Base-by-base conservation (phyloP, 2,113 vertebrate genomes). In the Castor canadensis region DNA sequence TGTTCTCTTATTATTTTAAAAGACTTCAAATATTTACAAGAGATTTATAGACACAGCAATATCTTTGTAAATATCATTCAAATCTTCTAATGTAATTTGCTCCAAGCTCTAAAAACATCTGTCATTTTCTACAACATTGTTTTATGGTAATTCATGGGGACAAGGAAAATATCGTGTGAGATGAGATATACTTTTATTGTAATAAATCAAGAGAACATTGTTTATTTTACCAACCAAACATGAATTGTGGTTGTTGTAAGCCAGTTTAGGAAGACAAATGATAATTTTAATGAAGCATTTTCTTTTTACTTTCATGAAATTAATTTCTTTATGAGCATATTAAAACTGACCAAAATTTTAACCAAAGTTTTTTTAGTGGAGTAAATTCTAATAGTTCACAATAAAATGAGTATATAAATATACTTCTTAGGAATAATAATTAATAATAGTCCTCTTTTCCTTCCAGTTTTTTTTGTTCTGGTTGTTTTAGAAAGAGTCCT, bases 1-100 rank as follows among this genome's bases (percentile, higher is more conserved):
- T 22, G 66, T 85, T 47, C 2, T 89, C 76, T 95, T 45, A 95
- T 96, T 92, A 35, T 93, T 95, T 95, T 91, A 90, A 94, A 95
- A 75, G n/a, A 77, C 10, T 80, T 95, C 71, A 89, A 86, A 82
- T 95, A 94, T 64, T 97, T 97, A 97, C 43, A 92, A 84, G 13
- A 94, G 35, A 96, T 83, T 95, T 96, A 92, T 91, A 94, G 16
- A 9, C 72, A 95, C 91, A 95, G 38, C 35, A 93, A 60, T 7
- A 89, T 89, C 89, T 97, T 95, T 62, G 45, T 54, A 92, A 95
- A 77, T 66, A 94, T 93, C 62, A 58, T 77, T 89, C 58, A 52
- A 76, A 52, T 13, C 13, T 77, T 91, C 30, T 91, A 88, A 91
- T 87, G 26, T 54, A 97, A 95, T 94, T 95, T 92, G 32, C 52